Base-by-base conservation (phyloP, 2,797 vertebrate genomes). In the Hafferia zeledoni region DNA sequence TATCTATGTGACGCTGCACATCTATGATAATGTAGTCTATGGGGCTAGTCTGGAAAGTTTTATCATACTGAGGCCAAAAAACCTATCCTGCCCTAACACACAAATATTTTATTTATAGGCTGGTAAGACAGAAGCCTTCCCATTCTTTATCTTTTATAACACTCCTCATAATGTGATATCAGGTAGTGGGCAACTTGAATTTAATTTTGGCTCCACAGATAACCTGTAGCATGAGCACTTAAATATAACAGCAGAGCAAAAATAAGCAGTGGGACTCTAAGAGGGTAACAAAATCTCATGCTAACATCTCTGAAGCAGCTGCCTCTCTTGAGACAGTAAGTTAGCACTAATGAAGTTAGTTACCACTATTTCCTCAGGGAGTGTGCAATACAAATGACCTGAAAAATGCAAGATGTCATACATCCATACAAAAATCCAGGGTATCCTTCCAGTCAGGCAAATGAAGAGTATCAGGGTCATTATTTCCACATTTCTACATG, bases 21-120 rank as follows among this genome's bases (percentile, higher is more conserved):
- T 89, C 22, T 47, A 4, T 49, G 87, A 95, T 96, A 96, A 83
- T 37, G 0, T 31, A 63, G 71, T 57, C 24, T 46, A 14, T 80
- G 46, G 56, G 14, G 41, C 37, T 81, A 61, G 24, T 74, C 71
- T 80, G 39, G 78, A 65, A 53, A 57, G 74, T 71, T 85, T 96
- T 92, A 91, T 91, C 87, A 65, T 5, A 44, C 41, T 0, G 3
- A 71, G 46, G n/a, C 90, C 74, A 93, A 92, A 90, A 92, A 61
- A 23, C 24, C 72, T 94, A 95, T 94, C 90, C 83, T 60, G 25
- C 30, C 76, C 43, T 75, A 83, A 57, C 92, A 94, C 13, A 69
- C 79, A 76, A 69, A 64, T 50, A 61, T 91, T 89, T 93, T 85
- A 95, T 95, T 96, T 95, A 91, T 93, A 95, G 79, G 8, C 35